Base-by-base conservation (phyloP, 2,113 vertebrate species). In the Cercocebus atys region DNA sequence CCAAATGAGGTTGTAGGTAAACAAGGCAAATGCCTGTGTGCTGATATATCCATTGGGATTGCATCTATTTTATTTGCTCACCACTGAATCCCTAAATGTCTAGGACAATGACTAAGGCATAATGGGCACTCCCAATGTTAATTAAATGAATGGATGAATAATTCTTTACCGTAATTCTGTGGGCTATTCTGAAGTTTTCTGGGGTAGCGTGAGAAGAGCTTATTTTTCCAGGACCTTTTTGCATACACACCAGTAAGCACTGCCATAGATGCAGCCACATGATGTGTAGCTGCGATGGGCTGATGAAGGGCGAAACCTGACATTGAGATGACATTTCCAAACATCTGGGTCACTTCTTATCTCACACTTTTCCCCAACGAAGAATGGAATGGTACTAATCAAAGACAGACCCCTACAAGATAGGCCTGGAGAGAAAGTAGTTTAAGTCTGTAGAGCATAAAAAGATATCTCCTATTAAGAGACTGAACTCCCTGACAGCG, bases 251-350 rank as follows among this genome's bases (percentile, higher is more conserved):
- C 40, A 90, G 32, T 50, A 40, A 70, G 40, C 35, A 35, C 25
- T 84, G 38, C 17, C 14, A 18, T 59, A 70, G 75, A 70, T 25
- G 17, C 10, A 91, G 59, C 47, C 89, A 79, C 13, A 8, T 35
- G 13, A 35, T 40, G 43, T 68, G 59, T 27, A 93, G 43, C 45
- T 38, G 7, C 0, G 35, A 4, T 23, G 25, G 18, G 52, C 18
- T 52, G 35, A 81, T 10, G 16, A 89, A 76, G 38, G 73, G 5
- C 35, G 45, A 81, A 94, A 97, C 23, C 9, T 83, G 27, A 95
- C 64, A 79, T 20, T 35, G 30, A 85, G 57, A 86, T 78, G 66
- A 78, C 25, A 91, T 94, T 88, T 95, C 70, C 50, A 92, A 97
- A 87, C 32, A 83, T 90, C 32, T 66, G 47, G 11, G 45, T 68